A percentile compares a stretch with the other conserved stretches of the same genome.
Evolutionary conservation across 2,113 vertebrate species (phyloP).

Genomic region (Zingel zingel): DNA sequence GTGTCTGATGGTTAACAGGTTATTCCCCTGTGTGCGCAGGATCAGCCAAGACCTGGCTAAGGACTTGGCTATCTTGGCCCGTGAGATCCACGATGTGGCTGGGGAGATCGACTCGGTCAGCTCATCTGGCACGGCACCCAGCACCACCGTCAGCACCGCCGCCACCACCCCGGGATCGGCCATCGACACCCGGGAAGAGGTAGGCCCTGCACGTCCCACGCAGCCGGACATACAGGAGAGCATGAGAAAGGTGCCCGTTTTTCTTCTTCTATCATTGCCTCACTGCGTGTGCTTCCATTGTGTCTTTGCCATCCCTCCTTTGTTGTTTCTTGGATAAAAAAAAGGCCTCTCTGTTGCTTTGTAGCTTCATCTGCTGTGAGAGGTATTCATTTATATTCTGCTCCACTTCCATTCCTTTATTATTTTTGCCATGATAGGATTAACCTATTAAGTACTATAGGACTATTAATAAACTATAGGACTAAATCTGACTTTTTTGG

Average conservation of each 20-base stretch:
- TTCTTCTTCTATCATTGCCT: constrained; percentile 85
- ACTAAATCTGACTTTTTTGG: constrained; percentile 8
- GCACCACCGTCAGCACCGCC: constrained; percentile 99
- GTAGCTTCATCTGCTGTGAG: constrained; percentile 40
- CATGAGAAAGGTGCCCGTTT: constrained; percentile 94
- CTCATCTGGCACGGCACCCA: constrained; percentile 98
- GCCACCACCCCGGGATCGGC: constrained; percentile 99
- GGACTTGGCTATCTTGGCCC: constrained; percentile 96
- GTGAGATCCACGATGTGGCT: constrained; percentile 99
- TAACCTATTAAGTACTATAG: background rate
- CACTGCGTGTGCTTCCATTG: constrained; percentile 29
- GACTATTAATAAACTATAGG: background rate
- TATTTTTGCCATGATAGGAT: constrained; percentile 1
- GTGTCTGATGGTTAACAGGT: constrained; percentile 87
- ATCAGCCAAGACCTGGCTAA: constrained; percentile 98
- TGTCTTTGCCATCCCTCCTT: constrained; percentile 61
- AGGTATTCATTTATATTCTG: constrained; percentile 25
- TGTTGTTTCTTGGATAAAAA: constrained; percentile 31
- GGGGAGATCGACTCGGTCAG: constrained; percentile 99
- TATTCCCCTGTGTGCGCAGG: constrained; percentile 92
- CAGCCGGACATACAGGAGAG: constrained; percentile 86
- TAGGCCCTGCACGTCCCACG: constrained; percentile 88
- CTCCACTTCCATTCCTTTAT: constrained; percentile 30
- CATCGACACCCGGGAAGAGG: constrained; percentile 99
- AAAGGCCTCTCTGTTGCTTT: constrained; percentile 24